Base-by-base conservation (phyloP, 2,888 invertebrate species). In the Cryptocheilus praepositus region DNA sequence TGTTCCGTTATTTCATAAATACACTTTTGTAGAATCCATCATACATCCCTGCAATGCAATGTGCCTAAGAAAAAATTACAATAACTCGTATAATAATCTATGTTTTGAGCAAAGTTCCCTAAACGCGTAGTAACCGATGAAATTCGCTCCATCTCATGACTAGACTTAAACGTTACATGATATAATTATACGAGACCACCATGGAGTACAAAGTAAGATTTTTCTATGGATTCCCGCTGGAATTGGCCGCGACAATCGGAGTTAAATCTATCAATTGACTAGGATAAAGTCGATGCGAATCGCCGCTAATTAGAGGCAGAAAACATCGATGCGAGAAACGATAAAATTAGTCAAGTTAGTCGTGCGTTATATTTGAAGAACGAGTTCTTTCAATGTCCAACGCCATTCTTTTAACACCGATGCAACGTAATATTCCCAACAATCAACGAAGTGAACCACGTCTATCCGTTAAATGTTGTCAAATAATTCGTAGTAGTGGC, bases 251-350 rank as follows among this genome's bases (percentile, higher is more conserved):
- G 59, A 67, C 72, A 55, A 71, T 71, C 52, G 54, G 36, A 36
- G 36, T 74, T 77, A 77, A 79, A 73, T 64, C 79, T 83, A 83
- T 79, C 77, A 83, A 84, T 84, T 85, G 86, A 86, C 86, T 86
- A 86, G 84, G 74, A 79, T 80, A 81, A 83, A 66, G 64, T 74
- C 69, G 76, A 71, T 74, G 61, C 61, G 28, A 28, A 19, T 45
- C 52, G 46, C 36, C 36, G 36, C 59, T 60, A 55, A 54, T 52
- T 70, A 19, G 36, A 36, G 36, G 44, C 36, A 64, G 49, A 16
- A 18, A 49, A 49, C 49, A 49, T 49, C 49, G 49, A 49, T 49
- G 49, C 16, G 49, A 49, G 16, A 18, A 49, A 49, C 5, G 49
- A 49, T 5, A n/a, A 49, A 49, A 18, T n/a, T 18, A 49, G 15